These are phyloP conservation scores for Brachionus paranguensis DNA, from an alignment of 1,140 invertebrate genomes.

Conservation along the genomic window DNA sequence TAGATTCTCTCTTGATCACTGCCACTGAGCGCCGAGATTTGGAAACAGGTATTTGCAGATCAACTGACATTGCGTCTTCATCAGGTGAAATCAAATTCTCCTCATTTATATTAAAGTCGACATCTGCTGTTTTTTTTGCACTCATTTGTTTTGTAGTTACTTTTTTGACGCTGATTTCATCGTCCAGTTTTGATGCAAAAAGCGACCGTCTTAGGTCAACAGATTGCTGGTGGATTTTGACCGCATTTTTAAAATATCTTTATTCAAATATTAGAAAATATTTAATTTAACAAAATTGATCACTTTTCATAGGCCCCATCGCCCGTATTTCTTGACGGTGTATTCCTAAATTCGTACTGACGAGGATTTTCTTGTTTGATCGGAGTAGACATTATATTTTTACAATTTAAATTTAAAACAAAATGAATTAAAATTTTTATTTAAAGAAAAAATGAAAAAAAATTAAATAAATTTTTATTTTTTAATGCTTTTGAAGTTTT, in stretches of 20 bases:
- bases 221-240: not conserved
- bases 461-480: not conserved
- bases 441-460: not conserved
- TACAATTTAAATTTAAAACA: not conserved
- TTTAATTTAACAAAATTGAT: not conserved
- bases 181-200: not conserved
- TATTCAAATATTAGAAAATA: not conserved
- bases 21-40: slow-evolving; percentile 2
- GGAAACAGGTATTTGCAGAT: not conserved
- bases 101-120: not conserved
- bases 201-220: not conserved
- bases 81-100: not conserved
- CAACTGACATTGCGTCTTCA: not conserved
- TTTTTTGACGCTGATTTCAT: not conserved
- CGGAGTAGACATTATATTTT: slow-evolving; percentile 6
- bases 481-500: not conserved
- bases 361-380: not conserved
- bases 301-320: slow-evolving; percentile 27
- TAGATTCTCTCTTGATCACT: not conserved
- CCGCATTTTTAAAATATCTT: slow-evolving; percentile 38
- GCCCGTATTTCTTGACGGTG: slow-evolving; percentile 3
- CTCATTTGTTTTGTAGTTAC: not conserved
- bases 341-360: not conserved
- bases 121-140: not conserved
- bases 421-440: not conserved